phyloP scores from a whole-genome alignment of 2,113 vertebrate species.

The Reinhardtius hippoglossoides region DNA sequence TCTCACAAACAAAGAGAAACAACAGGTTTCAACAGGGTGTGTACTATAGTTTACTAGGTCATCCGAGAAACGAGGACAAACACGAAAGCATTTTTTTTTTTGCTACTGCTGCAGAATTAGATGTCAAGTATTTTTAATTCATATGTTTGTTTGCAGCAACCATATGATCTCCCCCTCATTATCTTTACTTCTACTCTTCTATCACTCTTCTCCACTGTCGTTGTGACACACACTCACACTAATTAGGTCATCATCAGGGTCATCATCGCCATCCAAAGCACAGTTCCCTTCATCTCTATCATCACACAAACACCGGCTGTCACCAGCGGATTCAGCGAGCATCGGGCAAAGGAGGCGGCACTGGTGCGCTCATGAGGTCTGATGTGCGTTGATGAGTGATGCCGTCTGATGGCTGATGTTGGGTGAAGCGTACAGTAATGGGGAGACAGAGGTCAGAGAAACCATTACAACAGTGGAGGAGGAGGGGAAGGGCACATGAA shows the following conservation, averaged over 20 bases:
- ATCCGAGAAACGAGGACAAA: conserved; percentile 17
- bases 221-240: conserved; percentile 53
- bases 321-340: conserved; percentile 52
- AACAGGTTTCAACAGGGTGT: conserved; percentile 24
- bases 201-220: conserved; percentile 16
- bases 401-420: conserved; percentile 77
- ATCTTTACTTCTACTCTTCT: conserved; percentile 10
- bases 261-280: conserved; percentile 64
- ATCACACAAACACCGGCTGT: conserved; percentile 65
- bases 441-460: conserved; percentile 79
- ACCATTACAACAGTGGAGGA: conserved; percentile 74
- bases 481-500: conserved; percentile 47
- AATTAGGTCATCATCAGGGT: conserved; percentile 72
- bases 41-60: conserved; percentile 2
- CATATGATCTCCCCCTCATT: conserved; percentile 26
- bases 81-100: not conserved
- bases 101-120: not conserved
- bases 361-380: conserved; percentile 64
- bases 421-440: conserved; percentile 80
- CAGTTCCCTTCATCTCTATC: conserved; percentile 56
- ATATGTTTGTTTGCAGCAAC: not conserved
- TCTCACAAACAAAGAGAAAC: conserved; percentile 25
- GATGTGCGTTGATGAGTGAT: conserved; percentile 66
- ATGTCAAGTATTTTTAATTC: not conserved
- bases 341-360: conserved; percentile 55